Evolutionary conservation across 2,888 invertebrate genomes (phyloP), one percentile per base, ranked within the genome.

Genomic region (Matsumyia berberina): DNA sequence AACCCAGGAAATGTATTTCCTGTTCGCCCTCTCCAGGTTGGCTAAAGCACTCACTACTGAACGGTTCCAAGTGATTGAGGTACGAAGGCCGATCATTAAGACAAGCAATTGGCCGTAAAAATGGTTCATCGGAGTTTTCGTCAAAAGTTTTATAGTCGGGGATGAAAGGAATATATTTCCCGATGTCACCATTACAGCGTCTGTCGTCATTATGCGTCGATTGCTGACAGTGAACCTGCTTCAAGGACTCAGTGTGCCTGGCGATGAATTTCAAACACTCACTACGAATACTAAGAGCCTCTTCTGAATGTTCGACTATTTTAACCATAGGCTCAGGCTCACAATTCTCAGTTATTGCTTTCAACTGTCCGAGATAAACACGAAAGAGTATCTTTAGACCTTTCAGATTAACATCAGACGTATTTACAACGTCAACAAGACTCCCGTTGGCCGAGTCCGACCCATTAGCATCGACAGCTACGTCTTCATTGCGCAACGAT

Each of bases 321-420:
- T 74, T 76, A 2, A 74, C 60, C 39, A 80, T 15, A 11, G 66
- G 64, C n/a, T 85, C 76, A 3, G 35, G n/a, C 7, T 80, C 80
- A 46, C 64, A 66, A 12, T 67, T 80, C n/a, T 85, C 85, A n/a
- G 80, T 90, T 6, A 91, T 86, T 0, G 89, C 88, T 76, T 91
- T 92, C 1, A 93, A 87, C 80, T 93, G 92, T 0, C 93, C 93
- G 87, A 94, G 90, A 87, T 94, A 94, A 69, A 94, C 94, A 58
- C 94, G 92, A 19, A 94, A 94, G 15, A 94, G 89, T 58, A 94
- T 92, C 88, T 94, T 94, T 67, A 94, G 92, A 0, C 94, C 94
- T 80, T 91, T 91, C 0, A 89, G 86, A 86, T 90, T 91, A 0
- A 88, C 89, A 77, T 89, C 90, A 24, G 80, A 80, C 17, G 85